phyloP scores from a whole-genome alignment of 1,140 invertebrate genomes.

The Campoletis sonorensis region DNA sequence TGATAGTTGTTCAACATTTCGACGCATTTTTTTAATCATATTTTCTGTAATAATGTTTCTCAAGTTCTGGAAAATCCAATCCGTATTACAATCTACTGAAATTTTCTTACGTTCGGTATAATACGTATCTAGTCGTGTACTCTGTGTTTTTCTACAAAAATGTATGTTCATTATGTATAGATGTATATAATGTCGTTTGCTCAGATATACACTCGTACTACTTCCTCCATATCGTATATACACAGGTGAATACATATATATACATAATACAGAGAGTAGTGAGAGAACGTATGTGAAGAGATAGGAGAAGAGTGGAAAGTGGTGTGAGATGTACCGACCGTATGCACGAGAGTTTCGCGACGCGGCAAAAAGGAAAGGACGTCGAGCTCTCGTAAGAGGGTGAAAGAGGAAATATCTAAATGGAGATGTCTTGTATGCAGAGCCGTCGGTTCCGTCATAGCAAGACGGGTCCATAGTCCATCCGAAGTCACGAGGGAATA shows the following conservation, averaged over 20 bases:
- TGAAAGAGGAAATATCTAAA: constrained; percentile 68
- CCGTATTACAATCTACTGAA: too few species aligned
- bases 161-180: too few species aligned
- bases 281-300: constrained; percentile 28
- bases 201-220: neutral
- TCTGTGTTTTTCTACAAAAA: neutral
- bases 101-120: too few species aligned
- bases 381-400: constrained; percentile 55
- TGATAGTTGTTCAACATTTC: too few species aligned
- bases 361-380: constrained; percentile 47
- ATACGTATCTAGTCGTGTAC: too few species aligned
- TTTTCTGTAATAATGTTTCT: too few species aligned
- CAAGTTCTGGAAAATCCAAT: too few species aligned
- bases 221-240: constrained; percentile 7
- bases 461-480: constrained; percentile 55
- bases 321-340: constrained; percentile 27
- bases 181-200: constrained; percentile 34
- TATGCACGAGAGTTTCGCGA: constrained; percentile 46
- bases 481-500: constrained; percentile 60
- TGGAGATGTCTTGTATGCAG: constrained; percentile 75
- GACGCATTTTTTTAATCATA: too few species aligned
- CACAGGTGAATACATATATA: neutral
- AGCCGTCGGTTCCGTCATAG: constrained; percentile 67
- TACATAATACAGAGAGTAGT: constrained; percentile 11
- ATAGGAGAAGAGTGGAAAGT: constrained; percentile 32